phyloP scores from a whole-genome alignment of 2,888 invertebrate species.

The Drosophila kuntzei region DNA sequence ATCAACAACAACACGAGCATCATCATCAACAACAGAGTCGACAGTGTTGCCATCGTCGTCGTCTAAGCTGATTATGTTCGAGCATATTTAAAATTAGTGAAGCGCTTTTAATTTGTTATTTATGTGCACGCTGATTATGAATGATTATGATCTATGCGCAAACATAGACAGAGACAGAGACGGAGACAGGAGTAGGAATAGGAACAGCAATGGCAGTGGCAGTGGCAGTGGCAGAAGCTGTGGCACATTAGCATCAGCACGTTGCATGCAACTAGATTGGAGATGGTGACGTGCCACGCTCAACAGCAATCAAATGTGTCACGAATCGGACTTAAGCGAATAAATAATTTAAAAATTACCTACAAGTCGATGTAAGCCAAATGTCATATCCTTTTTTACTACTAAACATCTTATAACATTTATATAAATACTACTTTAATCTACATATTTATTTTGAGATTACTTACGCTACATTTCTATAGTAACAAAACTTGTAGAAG shows the following conservation, averaged over 20 bases:
- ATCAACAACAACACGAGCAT: slow-evolving; percentile 3
- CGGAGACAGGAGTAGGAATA: slow-evolving; percentile 18
- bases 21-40: slow-evolving; percentile 13
- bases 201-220: slow-evolving; percentile 15
- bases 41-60: slow-evolving; percentile 45
- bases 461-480: no score
- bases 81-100: slow-evolving; percentile 82
- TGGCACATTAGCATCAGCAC: slow-evolving; percentile 43
- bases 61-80: slow-evolving; percentile 81
- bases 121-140: slow-evolving; percentile 82
- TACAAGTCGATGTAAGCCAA: background rate
- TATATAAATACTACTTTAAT: no score
- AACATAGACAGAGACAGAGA: slow-evolving; percentile 48
- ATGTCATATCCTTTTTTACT: background rate
- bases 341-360: background rate
- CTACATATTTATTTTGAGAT: no score
- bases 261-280: slow-evolving; percentile 39
- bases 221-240: slow-evolving; percentile 21
- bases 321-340: background rate
- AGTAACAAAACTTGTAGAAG: no score
- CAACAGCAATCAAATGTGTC: background rate
- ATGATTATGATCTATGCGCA: slow-evolving; percentile 82
- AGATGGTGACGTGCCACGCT: slow-evolving; percentile 46
- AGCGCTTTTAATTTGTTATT: slow-evolving; percentile 82
- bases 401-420: background rate